Conservation (phyloP, 92 coral and sea anemone genomes). For the Epizoanthus rinbou region DNA sequence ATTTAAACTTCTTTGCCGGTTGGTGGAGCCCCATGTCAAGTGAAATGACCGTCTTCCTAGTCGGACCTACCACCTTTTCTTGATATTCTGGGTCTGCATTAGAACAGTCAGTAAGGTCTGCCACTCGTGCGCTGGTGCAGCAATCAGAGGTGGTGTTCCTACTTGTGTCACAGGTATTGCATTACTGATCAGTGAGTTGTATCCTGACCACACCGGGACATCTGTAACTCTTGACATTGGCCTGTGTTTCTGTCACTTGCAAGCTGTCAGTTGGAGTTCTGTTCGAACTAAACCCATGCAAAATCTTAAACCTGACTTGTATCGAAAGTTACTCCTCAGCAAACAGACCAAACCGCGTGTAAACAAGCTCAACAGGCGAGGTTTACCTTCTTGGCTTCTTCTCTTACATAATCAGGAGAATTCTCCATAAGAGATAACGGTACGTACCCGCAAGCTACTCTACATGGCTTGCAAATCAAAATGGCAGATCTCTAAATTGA, state of each 20-base stretch:
- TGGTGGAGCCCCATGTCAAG: conserved; percentile 55
- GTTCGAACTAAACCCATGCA: conserved; percentile 46
- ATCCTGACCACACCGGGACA: neutral
- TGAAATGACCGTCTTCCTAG: too few species aligned
- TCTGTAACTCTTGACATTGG: conserved; percentile 22
- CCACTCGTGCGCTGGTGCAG: conserved; percentile 75
- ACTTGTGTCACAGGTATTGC: conserved; percentile 40
- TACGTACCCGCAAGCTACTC: neutral
- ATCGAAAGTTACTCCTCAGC: conserved; percentile 45
- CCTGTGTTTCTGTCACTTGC: conserved; percentile 17
- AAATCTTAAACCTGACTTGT: conserved; percentile 38
- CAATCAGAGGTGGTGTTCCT: conserved; percentile 48
- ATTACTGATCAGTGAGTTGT: neutral
- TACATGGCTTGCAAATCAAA: conserved; percentile 24
- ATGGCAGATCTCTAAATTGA: conserved; percentile 42
- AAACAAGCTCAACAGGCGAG: conserved; percentile 42
- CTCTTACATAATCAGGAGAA: neutral
- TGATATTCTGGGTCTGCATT: conserved; percentile 54
- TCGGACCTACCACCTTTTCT: too few species aligned
- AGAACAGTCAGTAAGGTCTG: conserved; percentile 48
- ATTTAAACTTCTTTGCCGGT: conserved; percentile 59
- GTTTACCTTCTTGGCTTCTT: neutral
- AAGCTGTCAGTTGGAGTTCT: conserved; percentile 16
- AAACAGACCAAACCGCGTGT: conserved; percentile 22
- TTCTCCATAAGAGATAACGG: too few species aligned